Evolutionary conservation across 2,888 invertebrate genomes (phyloP).

Genomic region (Hyalella azteca): DNA sequence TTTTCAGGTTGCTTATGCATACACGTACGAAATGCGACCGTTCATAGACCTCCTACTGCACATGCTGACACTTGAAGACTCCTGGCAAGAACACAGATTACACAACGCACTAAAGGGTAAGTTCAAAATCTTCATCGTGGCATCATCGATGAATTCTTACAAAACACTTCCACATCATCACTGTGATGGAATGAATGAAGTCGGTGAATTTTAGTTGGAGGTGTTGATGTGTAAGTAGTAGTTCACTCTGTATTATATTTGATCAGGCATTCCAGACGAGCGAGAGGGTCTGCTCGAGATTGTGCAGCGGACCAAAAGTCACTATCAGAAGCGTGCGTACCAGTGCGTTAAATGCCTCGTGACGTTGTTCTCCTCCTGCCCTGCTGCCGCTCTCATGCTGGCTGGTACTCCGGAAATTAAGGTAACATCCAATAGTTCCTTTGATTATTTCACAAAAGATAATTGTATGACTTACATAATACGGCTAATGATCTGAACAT

Average conservation of each 20-base stretch:
- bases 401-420: constrained; percentile 53
- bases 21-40: constrained; percentile 91
- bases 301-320: constrained; percentile 87
- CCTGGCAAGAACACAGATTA: constrained; percentile 94
- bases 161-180: too few species aligned
- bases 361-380: constrained; percentile 84
- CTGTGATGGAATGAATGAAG: too few species aligned
- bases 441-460: too few species aligned
- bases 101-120: constrained; percentile 89
- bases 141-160: too few species aligned
- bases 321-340: constrained; percentile 95
- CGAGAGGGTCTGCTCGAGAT: constrained; percentile 92
- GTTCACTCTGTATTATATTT: too few species aligned
- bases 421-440: too few species aligned
- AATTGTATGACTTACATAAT: too few species aligned
- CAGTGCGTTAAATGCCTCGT: constrained; percentile 96
- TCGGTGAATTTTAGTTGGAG: too few species aligned
- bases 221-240: too few species aligned
- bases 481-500: too few species aligned
- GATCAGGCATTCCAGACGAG: constrained; percentile 76
- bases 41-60: constrained; percentile 88
- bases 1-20: constrained; percentile 78
- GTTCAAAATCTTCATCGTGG: neutral
- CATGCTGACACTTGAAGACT: constrained; percentile 88
- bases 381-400: constrained; percentile 61